Evolutionary conservation across 2,888 invertebrate species (phyloP), one percentile per base, ranked within the genome.

Genomic region (Lasius fuliginosus): DNA sequence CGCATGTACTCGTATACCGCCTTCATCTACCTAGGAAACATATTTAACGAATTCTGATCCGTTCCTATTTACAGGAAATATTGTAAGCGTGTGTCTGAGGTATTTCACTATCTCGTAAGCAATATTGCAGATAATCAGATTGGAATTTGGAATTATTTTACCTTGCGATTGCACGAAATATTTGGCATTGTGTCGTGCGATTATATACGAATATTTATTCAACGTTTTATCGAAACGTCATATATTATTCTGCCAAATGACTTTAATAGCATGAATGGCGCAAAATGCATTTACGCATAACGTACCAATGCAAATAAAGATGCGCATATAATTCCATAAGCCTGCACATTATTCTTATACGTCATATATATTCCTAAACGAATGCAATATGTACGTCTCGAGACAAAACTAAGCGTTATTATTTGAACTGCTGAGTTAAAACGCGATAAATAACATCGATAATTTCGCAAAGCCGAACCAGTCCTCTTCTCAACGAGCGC

Each of bases 21-120:
- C 64, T 65, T 76, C 65, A 53, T 76, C 65, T 76, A 53, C 49
- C 15, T 11, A 65, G 65, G 8, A 76, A 65, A 53, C 53, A 46
- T 76, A 53, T 46, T 53, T 53, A 53, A 53, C 53, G 8, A 53
- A 53, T 18, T 65, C 36, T 15, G 53, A 27, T 53, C 27, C 18
- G 18, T n/a, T 65, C 53, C 12, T 53, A 64, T 5, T 64, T 46
- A 23, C 75, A 64, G 53, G 27, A 65, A 65, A 76, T 76, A 53
- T 18, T 23, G 23, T 36, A 65, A 33, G 46, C 18, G 18, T 4
- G 12, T 30, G 18, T 73, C 27, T 12, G 9, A 15, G 36, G 40
- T 53, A 30, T 36, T 36, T 53, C 4, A 27, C 36, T 65, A 42
- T 27, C 49, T 64, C 15, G 15, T 33, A 36, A 23, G 62, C 33